These are phyloP conservation scores for Syrista parreyssii DNA, from an alignment of 2,888 invertebrate species.

Conservation along the genomic window DNA sequence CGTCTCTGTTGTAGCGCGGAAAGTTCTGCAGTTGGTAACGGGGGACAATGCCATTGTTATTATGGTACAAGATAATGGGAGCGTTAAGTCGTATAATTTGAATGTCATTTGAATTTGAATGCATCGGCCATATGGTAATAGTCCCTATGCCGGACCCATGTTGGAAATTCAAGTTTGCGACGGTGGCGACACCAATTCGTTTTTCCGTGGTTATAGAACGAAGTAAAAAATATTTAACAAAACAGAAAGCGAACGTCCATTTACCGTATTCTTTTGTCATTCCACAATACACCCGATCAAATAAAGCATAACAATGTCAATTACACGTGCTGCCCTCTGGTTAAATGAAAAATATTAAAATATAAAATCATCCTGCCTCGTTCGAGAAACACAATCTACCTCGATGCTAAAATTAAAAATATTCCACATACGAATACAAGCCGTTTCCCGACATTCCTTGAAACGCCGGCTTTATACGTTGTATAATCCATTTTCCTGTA, in stretches of 20 bases:
- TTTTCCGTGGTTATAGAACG: no score
- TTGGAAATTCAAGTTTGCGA: neutral
- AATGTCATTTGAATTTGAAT: slow-evolving; percentile 41
- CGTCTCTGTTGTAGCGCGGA: neutral
- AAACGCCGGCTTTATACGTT: neutral
- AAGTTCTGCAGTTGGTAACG: neutral
- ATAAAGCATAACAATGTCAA: neutral
- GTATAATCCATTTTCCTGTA: neutral
- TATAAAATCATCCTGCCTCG: neutral
- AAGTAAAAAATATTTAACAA: no score
- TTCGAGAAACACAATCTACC: neutral
- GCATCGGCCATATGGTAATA: neutral
- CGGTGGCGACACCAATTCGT: no score
- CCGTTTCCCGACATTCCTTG: neutral
- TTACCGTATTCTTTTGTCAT: neutral
- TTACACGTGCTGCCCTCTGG: no score
- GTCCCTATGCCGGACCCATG: neutral
- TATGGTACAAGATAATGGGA: slow-evolving; percentile 23
- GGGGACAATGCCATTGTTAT: slow-evolving; percentile 31
- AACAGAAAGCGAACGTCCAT: no score
- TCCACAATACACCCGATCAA: neutral
- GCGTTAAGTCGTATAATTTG: slow-evolving; percentile 36
- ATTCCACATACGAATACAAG: neutral
- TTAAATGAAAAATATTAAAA: neutral
- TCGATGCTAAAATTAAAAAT: neutral